Percentiles rank a stretch among this genome's conserved stretches.
These are phyloP conservation scores for Meteorus cinctellus DNA, from an alignment of 2,888 invertebrate genomes.

Conservation along the genomic window DNA sequence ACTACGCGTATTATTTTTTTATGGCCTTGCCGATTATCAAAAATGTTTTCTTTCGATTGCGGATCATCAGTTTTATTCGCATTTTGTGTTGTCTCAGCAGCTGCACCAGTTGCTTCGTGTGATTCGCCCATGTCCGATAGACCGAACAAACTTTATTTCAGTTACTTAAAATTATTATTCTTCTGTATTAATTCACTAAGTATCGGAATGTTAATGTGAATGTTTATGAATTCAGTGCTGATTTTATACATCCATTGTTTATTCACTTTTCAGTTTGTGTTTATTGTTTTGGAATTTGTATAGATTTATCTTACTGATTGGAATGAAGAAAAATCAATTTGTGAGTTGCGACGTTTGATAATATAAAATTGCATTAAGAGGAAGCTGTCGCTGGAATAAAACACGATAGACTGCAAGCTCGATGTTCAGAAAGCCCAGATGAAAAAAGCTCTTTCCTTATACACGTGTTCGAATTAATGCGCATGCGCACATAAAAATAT, in stretches of 20 bases:
- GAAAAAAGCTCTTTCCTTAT: slow-evolving; percentile 55
- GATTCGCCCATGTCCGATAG: slow-evolving; percentile 37
- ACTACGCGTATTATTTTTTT: slow-evolving; percentile 78
- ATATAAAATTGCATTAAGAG: background rate
- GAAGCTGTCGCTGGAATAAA: slow-evolving; percentile 50
- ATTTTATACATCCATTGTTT: background rate
- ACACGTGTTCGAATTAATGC: slow-evolving; percentile 62
- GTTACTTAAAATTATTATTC: background rate
- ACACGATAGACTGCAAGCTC: slow-evolving; percentile 61
- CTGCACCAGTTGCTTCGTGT: slow-evolving; percentile 38
- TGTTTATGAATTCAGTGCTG: slow-evolving; percentile 18
- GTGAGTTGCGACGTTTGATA: slow-evolving; percentile 18
- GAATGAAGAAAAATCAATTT: background rate
- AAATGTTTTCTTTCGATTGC: slow-evolving; percentile 56
- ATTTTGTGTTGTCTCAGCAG: slow-evolving; percentile 21
- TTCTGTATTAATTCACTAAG: background rate
- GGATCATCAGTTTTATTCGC: slow-evolving; percentile 25
- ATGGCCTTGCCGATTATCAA: slow-evolving; percentile 57
- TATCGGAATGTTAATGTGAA: background rate
- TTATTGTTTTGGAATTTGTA: background rate
- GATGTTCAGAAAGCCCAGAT: slow-evolving; percentile 46
- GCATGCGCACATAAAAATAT: slow-evolving; percentile 59
- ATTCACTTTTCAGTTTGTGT: background rate
- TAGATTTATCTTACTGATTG: background rate
- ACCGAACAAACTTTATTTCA: slow-evolving; percentile 20